A percentile compares a stretch with the other conserved stretches of the same genome.
These are phyloP conservation scores for Pteria penguin DNA, from an alignment of 2,888 invertebrate genomes.

Conservation along the genomic window DNA sequence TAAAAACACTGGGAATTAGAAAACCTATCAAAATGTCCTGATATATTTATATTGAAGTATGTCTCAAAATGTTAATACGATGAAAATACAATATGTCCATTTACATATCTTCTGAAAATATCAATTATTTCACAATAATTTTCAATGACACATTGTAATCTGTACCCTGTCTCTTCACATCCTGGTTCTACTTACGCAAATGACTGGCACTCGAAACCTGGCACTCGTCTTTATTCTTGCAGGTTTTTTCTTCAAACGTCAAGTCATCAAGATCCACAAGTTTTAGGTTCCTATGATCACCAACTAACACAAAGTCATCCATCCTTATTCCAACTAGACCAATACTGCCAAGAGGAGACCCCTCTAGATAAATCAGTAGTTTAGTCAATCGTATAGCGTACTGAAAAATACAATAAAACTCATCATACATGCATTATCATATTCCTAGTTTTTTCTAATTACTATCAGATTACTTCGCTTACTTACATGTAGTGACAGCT, in stretches of 20 bases:
- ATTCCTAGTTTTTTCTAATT: not conserved
- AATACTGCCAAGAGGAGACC: constrained; percentile 66
- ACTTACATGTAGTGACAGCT: too few relatives aligned
- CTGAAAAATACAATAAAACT: constrained; percentile 41
- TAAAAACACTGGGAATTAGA: too few relatives aligned
- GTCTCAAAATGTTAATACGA: too few relatives aligned
- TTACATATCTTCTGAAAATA: too few relatives aligned
- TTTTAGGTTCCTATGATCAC: constrained; percentile 50
- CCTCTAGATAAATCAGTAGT: constrained; percentile 64
- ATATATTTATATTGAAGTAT: too few relatives aligned
- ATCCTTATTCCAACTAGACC: constrained; percentile 56
- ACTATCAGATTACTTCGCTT: not conserved
- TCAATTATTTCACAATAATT: too few relatives aligned
- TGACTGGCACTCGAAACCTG: constrained; percentile 43
- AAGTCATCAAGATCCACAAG: constrained; percentile 72
- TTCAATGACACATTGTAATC: too few relatives aligned
- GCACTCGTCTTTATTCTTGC: constrained; percentile 50
- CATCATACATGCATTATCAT: not conserved
- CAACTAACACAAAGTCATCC: constrained; percentile 65
- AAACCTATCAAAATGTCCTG: too few relatives aligned
- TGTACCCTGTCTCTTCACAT: too few relatives aligned
- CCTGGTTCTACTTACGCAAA: too few relatives aligned
- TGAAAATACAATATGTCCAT: too few relatives aligned
- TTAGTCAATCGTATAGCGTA: constrained; percentile 56
- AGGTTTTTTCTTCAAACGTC: constrained; percentile 56